Evolutionary conservation across 2,797 vertebrate genomes (phyloP), one percentile per base, ranked within the genome.

Genomic region (Pseudochirops corinnae): DNA sequence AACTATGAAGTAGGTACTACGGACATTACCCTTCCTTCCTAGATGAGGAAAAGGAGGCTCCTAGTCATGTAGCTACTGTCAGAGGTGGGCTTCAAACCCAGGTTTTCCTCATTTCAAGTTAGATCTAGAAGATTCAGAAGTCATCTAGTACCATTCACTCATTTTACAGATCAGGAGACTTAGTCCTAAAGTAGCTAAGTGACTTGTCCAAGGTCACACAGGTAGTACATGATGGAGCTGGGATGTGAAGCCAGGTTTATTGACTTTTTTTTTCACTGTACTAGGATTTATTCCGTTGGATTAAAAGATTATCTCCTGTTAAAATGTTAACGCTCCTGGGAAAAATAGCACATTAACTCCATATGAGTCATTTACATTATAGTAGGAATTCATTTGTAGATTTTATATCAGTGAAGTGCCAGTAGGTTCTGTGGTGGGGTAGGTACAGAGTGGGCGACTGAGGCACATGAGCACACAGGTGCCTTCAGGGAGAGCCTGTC

Each of bases 281-380:
- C 87, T 29, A 90, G 7, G 67, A 50, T 94, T 93, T 56, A 94
- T 95, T 95, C 52, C 29, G 62, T 93, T 96, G 90, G 67, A 11
- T 95, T 56, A 90, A 21, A 53, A 28, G 55, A 92, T 33, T 92
- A 62, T 33, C 93, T 55, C 4, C 92, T 92, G 92, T 82, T 95
- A 52, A 94, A 95, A 91, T 94, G 16, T 95, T 91, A 95, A 57
- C 92, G 39, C 5, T 53, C 28, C 6, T 87, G 21, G 46, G 46
- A 56, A 39, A 39, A 74, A 39, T 16, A 74, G 67, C 67, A 74
- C n/a, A 91, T 93, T 94, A 94, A 96, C 93, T 28, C 50, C 13
- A 93, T 94, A 93, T n/a, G 5, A 62, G 24, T 5, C 57, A 91
- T 97, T 93, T 90, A 39, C 67, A 46, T 39, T 95, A 56, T 13